Evolutionary conservation across 2,888 invertebrate genomes (phyloP), one percentile per base, ranked within the genome.

Genomic region (Nomada lathburiana): DNA sequence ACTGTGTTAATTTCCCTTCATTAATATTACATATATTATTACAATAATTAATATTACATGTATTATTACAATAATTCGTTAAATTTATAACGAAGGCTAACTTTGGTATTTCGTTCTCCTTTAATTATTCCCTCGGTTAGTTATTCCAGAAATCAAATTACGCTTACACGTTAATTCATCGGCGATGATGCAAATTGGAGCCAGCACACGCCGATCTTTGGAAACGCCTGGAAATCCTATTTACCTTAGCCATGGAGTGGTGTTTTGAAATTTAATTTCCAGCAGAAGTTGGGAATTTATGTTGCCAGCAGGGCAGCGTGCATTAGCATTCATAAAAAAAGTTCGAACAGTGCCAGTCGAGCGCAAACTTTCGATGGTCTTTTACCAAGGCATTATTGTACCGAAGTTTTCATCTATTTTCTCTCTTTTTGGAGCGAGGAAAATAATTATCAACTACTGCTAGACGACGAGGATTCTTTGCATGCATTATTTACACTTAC

Each of bases 291-390:
- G 5, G 13, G 23, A 67, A 67, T 67, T 44, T 50, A 47, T 29
- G 63, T 44, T 64, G 59, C 50, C 63, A 16, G 20, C n/a, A 59
- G 57, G n/a, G 36, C 36, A 64, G 52, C 52, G 26, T 55, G 59
- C 60, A 67, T 73, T 72, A 73, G 72, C 77, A 67, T 77, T 62
- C 59, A 60, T 72, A 60, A 67, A 77, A 77, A 72, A 77, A 44
- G 60, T 65, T 72, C 42, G 44, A 52, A 60, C 20, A 3, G 13
- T 16, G 7, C 3, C 29, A 9, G 18, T 47, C 63, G 57, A n/a
- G 53, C 11, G 23, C 11, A 36, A 73, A 77, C 42, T 65, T 53
- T 65, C 20, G 26, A 72, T 60, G 65, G 59, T 20, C 26, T 23
- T 57, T 26, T 26, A 42, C 18, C n/a, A 62, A 60, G 57, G 59